Conservation (phyloP, 2,113 vertebrate genomes). For the Balaeniceps rex region DNA sequence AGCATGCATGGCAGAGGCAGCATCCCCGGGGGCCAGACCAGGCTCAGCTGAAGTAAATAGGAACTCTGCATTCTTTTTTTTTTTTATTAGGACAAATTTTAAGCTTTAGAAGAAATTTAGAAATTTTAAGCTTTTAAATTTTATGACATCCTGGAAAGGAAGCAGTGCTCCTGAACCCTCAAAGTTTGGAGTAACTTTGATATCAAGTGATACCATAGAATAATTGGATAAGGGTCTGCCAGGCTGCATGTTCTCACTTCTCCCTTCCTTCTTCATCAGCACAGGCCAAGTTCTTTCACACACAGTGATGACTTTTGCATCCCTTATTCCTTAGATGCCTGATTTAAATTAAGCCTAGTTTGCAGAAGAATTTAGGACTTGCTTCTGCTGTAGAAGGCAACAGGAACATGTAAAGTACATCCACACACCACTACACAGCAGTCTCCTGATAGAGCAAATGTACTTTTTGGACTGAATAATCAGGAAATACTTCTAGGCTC, state of each 20-base stretch:
- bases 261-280: neutral
- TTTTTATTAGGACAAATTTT: neutral
- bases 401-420: neutral
- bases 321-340: neutral
- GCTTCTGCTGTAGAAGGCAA: neutral
- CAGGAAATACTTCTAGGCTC: neutral
- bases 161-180: neutral
- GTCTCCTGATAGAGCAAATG: neutral
- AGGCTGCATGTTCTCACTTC: neutral
- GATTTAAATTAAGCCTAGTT: neutral
- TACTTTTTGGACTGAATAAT: neutral
- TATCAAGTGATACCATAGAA: neutral
- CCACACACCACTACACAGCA: neutral
- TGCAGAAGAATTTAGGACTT: neutral
- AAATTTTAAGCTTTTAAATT: no score
- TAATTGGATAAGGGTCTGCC: neutral
- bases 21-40: neutral
- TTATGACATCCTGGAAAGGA: neutral
- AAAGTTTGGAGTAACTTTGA: neutral
- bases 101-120: neutral
- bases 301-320: neutral
- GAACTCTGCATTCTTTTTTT: neutral
- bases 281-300: neutral
- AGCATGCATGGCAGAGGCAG: neutral
- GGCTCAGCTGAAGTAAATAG: neutral